Conservation (phyloP, 1,140 invertebrate genomes). For the Cyclargus thomasi region DNA sequence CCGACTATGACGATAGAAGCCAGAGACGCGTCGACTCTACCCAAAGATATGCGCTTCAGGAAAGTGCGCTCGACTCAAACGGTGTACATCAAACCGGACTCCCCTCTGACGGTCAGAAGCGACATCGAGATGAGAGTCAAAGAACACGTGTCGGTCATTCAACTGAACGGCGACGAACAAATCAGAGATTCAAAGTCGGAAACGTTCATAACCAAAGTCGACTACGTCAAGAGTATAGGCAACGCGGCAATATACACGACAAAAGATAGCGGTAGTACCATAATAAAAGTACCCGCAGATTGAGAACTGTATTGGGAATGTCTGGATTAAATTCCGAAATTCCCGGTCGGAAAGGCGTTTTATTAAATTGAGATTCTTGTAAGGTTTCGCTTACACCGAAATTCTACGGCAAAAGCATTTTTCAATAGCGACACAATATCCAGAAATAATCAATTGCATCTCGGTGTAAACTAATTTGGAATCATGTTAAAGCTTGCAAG, state of each 20-base stretch:
- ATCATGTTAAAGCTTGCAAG: too few species aligned
- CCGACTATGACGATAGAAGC: constrained; percentile 34
- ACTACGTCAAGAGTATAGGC: constrained; percentile 52
- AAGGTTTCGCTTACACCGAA: neutral
- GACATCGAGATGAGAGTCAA: constrained; percentile 38
- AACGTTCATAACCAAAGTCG: constrained; percentile 46
- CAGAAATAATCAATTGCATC: too few species aligned
- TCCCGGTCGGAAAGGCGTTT: neutral
- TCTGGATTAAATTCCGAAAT: neutral
- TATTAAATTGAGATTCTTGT: constrained; percentile 11
- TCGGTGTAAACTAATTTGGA: too few species aligned
- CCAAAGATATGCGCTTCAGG: constrained; percentile 66
- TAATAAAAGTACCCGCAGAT: constrained; percentile 65
- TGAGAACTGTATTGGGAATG: constrained; percentile 35
- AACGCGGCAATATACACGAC: constrained; percentile 52
- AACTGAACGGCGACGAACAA: constrained; percentile 57
- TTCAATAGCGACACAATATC: too few species aligned
- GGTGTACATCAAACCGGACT: constrained; percentile 58
- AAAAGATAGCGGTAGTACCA: constrained; percentile 61
- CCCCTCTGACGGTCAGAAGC: constrained; percentile 36
- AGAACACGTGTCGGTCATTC: constrained; percentile 57
- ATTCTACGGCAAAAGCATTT: too few species aligned
- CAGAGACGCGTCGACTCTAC: constrained; percentile 55
- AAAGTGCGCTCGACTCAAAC: constrained; percentile 63
- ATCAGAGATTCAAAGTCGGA: constrained; percentile 48